Base-by-base conservation (phyloP, 2,797 vertebrate species). In the Peromyscus nudipes region DNA sequence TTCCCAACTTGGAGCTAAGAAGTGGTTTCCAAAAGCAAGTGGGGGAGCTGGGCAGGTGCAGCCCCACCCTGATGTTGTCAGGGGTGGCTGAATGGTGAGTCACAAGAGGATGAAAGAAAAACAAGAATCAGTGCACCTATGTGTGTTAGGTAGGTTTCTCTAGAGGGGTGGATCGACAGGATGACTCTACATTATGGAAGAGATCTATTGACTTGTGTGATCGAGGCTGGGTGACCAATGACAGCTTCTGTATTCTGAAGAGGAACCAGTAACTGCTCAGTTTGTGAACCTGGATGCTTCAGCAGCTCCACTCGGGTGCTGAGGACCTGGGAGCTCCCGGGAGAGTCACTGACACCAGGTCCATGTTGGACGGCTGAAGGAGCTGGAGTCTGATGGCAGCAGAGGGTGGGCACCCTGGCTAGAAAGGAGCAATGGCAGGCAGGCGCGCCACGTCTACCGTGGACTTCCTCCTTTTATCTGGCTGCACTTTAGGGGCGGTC, bases 1-100 rank as follows among this genome's bases (percentile, higher is more conserved):
- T 46, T 31, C 23, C 57, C 65, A 27, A 25, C 29, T 69, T 81
- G 89, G 75, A 73, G 73, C 2, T 79, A 89, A 64, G 75, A 52
- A 86, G 43, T 21, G 89, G 10, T n/a, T 43, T 73, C 34, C 73
- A 81, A 84, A 92, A 92, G 71, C 69, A 91, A 91, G 21, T 34
- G 19, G 88, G 46, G 19, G 27, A 62, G 60, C 77, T 93, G 75
- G 62, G 69, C 64, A 80, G 71, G 37, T 71, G 10, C 73, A 37
- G 84, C 46, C 46, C 89, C 60, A 19, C 34, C 85, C 43, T 34
- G 27, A 67, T 64, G 29, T 37, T 90, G 12, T 52, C 40, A 52
- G 57, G 49, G 89, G 21, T 62, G 65, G 49, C 55, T 60, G 10
- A 1, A 34, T 62, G n/a, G 34, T 84, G 67, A 83, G 27, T 65